phyloP scores from a whole-genome alignment of 2,797 vertebrate species.

The Spatula versicolor region DNA sequence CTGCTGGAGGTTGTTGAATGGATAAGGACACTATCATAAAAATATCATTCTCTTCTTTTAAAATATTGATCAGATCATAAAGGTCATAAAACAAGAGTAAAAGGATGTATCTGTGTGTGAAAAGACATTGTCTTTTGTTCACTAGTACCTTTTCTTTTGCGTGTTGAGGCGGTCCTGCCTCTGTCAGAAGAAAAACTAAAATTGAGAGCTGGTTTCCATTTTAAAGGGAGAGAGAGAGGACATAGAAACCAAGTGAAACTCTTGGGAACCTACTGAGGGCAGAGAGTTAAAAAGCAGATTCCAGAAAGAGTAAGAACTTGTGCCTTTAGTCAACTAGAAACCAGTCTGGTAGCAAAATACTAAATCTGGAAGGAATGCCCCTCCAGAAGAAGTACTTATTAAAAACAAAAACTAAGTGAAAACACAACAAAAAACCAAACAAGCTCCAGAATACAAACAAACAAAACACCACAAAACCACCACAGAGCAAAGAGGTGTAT shows the following conservation, averaged over 20 bases:
- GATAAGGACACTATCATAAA: background rate
- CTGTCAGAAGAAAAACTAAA: background rate
- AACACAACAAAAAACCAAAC: background rate
- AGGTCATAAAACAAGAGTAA: background rate
- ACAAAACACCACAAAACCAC: background rate
- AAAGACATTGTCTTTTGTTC: background rate
- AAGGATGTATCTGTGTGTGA: background rate
- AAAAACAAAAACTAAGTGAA: background rate
- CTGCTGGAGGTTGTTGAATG: background rate
- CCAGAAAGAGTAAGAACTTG: background rate
- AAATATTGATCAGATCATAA: background rate
- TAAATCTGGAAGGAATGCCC: background rate
- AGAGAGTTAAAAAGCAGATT: background rate
- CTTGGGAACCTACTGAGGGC: background rate
- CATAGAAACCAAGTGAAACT: background rate
- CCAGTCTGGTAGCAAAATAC: background rate
- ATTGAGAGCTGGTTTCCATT: conserved; percentile 5
- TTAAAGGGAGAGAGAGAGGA: background rate
- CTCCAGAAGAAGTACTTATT: background rate
- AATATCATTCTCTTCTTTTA: background rate
- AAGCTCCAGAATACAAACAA: background rate
- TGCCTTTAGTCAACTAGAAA: background rate
- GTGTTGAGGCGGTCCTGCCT: background rate
- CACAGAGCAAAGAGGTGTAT: background rate
- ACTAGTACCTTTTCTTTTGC: background rate